Base-by-base conservation (phyloP, 2,888 invertebrate species). In the Urechis unicinctus region DNA sequence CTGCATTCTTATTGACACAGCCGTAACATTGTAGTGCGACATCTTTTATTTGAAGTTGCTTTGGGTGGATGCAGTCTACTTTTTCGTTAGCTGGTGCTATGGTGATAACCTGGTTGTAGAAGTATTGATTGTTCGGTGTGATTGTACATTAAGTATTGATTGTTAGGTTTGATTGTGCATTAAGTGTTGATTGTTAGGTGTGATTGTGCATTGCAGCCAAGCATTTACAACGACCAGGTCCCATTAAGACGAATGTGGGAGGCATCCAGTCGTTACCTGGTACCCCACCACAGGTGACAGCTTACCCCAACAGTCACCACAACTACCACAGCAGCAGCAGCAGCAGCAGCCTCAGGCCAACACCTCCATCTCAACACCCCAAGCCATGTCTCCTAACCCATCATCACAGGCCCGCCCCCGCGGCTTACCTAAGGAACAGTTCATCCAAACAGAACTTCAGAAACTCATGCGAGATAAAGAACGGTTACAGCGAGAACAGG, bases 401-500 rank as follows among this genome's bases (percentile, higher is more conserved):
- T 17, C 36, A 9, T 36, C 49, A 9, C n/a, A n/a, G n/a, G 25
- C 25, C 21, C 5, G 9, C 28, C 25, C 50, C 6, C 17, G 41
- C n/a, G 30, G 42, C 41, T 9, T 24, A 9, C 36, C 44, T 3
- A 56, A 55, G 24, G 51, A 47, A 21, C 59, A 60, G 41, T 52
- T 43, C 29, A 54, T 63, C 41, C 55, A 53, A 6, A 25, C 52
- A 9, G 58, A 64, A 46, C 57, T 64, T 26, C 58, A 57, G 47
- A 41, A 56, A 41, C 57, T 64, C 5, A 58, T 64, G 30, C 51
- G 52, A 44, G 59, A 64, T 26, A 58, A 58, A 29, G 60, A 59
- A 21, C 56, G 57, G 30, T 53, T 64, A 13, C 53, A 56, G 30
- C 61, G 64, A 41, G 56, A 60, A 51, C 64, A 64, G 53, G 57